A percentile compares a stretch with the other conserved stretches of the same genome.
Evolutionary conservation across 2,888 invertebrate genomes (phyloP).

Genomic region (Heliconius sara): DNA sequence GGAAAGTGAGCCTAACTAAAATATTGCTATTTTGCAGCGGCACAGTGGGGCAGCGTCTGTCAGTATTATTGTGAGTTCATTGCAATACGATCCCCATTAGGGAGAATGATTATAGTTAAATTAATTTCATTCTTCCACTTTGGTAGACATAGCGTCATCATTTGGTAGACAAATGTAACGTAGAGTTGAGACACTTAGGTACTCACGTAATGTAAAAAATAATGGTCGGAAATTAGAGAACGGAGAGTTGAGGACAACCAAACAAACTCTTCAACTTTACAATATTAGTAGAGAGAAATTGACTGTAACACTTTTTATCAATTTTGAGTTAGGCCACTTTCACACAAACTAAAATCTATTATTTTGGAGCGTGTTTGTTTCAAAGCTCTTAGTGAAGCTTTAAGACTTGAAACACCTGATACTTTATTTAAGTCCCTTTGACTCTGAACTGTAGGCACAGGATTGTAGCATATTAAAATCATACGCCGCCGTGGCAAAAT

Average conservation of each 20-base stretch:
- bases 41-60: too few species aligned
- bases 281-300: neutral
- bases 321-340: constrained; percentile 1
- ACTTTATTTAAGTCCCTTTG: constrained; percentile 24
- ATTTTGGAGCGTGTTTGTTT: constrained; percentile 24
- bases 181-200: too few species aligned
- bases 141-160: too few species aligned
- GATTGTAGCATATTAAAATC: neutral
- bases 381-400: constrained; percentile 26
- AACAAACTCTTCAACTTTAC: neutral
- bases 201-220: too few species aligned
- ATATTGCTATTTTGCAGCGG: neutral
- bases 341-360: neutral
- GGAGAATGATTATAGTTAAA: too few species aligned
- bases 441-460: constrained; percentile 5
- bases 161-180: too few species aligned
- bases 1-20: neutral
- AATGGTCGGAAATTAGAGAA: too few species aligned
- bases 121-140: too few species aligned
- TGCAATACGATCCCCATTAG: too few species aligned
- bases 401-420: constrained; percentile 26
- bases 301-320: neutral
- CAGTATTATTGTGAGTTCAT: too few species aligned
- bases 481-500: too few species aligned
- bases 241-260: neutral